Evolutionary conservation across 1,140 invertebrate genomes (phyloP).

Genomic region (Neodiprion lecontei): DNA sequence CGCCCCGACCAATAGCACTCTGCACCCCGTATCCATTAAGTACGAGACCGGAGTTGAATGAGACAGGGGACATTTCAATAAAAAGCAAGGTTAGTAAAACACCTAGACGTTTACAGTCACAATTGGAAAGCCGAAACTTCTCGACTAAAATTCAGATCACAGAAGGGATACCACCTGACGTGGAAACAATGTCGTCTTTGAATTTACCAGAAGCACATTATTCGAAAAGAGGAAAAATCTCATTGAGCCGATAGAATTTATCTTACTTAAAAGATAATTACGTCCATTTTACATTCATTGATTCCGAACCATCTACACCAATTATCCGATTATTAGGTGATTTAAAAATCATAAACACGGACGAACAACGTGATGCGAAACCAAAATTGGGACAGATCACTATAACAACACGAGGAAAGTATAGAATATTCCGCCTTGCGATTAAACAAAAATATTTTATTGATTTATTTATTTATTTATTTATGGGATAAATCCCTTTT

Average conservation of each 20-base stretch:
- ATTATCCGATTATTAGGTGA: neutral
- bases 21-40: too few relatives aligned
- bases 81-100: neutral
- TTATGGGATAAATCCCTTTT: too few relatives aligned
- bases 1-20: too few relatives aligned
- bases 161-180: neutral
- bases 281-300: neutral
- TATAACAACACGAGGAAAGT: neutral
- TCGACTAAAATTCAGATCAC: neutral
- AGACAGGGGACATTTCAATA: neutral
- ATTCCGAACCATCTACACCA: neutral
- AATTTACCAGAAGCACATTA: too few relatives aligned
- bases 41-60: too few relatives aligned
- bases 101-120: neutral
- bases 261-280: neutral
- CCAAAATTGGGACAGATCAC: neutral
- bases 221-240: too few relatives aligned
- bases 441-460: neutral
- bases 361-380: neutral
- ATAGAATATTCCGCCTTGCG: neutral
- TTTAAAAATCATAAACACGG: neutral
- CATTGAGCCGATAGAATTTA: too few relatives aligned
- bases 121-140: neutral
- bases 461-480: too few relatives aligned
- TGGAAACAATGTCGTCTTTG: neutral